Evolutionary conservation across 2,797 vertebrate genomes (phyloP), one percentile per base, ranked within the genome.

Genomic region (Macropodus opercularis): DNA sequence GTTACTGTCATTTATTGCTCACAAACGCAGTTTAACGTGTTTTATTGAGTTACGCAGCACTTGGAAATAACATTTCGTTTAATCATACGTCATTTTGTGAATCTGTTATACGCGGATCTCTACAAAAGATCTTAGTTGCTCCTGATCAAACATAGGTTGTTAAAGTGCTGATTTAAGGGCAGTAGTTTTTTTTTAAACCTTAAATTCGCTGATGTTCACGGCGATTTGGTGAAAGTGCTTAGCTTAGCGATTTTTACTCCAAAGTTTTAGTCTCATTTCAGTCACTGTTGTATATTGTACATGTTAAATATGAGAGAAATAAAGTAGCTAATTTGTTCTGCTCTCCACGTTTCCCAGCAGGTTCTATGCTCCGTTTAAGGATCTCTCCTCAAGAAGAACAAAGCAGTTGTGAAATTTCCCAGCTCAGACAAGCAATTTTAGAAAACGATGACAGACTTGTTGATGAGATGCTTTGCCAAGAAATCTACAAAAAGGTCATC

Each of bases 401-500:
- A 0, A 64, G 84, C 5, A 62, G 50, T 0, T 41, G 49, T 40
- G 94, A 95, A 31, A 94, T 92, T 6, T 85, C 90, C 66, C 90
- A 91, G 81, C 93, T 98, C 68, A 91, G 91, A 80, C 87, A 82
- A 51, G 94, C 89, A 0, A 94, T 94, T 3, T 83, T 91, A 0
- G 83, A 94, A 85, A 93, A 98, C 31, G 85, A 96, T 55, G 83
- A 85, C 50, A 63, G 83, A 13, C 83, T 92, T 8, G 89, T 98
- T 1, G 79, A 90, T 26, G 66, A 87, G 48, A 95, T 98, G 62
- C 87, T 98, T 69, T 84, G 69, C 61, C 95, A 97, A 77, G 93
- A 94, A 32, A 89, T 90, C 71, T 98, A 95, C 86, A 93, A 88
- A 81, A 89, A 84, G 55, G 92, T 94, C 81, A 92, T 98, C 77